These are phyloP conservation scores for Cichladusa arquata DNA, from an alignment of 2,113 vertebrate species.

Conservation along the genomic window DNA sequence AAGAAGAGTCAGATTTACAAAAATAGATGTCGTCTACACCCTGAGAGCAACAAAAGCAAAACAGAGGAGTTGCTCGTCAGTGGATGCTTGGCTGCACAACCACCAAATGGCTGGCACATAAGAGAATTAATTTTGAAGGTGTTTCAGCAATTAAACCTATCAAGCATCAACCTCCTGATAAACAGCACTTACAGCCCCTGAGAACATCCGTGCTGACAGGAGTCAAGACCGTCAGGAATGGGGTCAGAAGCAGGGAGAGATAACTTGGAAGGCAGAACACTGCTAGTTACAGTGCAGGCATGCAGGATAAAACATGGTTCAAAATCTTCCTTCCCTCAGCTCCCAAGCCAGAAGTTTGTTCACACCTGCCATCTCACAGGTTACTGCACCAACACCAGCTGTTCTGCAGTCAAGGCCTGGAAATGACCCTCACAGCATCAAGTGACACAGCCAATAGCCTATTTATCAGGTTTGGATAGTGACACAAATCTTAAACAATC, in stretches of 20 bases:
- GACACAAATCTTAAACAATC: not conserved
- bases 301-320: not conserved
- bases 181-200: not conserved
- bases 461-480: not conserved
- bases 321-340: not conserved
- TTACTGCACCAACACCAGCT: not conserved
- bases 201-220: not conserved
- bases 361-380: accelerated
- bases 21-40: not conserved
- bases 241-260: not conserved
- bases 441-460: not conserved
- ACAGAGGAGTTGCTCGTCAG: not conserved
- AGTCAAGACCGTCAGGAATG: not conserved
- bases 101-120: not conserved
- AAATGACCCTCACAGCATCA: not conserved
- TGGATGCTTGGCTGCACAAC: not conserved
- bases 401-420: not conserved
- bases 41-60: not conserved
- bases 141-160: not conserved
- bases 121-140: not conserved
- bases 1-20: not conserved
- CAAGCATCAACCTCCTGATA: not conserved
- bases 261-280: not conserved
- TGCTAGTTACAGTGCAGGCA: accelerated
- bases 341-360: not conserved